Evolutionary conservation across 2,113 vertebrate genomes (phyloP).

Genomic region (Zonotrichia leucophrys): DNA sequence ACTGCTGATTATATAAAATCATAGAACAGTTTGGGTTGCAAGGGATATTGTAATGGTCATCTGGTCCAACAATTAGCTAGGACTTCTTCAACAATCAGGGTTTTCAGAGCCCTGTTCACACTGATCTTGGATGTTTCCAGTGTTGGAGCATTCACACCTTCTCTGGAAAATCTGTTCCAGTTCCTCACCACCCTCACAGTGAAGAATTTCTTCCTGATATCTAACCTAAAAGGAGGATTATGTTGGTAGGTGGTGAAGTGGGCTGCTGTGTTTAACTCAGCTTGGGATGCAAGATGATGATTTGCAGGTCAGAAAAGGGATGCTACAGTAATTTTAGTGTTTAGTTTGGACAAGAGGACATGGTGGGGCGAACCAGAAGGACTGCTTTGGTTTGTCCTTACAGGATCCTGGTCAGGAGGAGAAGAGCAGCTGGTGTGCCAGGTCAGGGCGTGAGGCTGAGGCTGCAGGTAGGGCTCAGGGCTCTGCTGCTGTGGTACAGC

Average conservation of each 20-base stretch:
- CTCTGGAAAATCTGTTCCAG: neutral
- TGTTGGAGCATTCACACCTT: neutral
- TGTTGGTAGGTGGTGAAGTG: neutral
- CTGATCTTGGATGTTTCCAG: neutral
- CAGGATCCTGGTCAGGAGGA: neutral
- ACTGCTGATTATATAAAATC: neutral
- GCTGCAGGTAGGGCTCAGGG: neutral
- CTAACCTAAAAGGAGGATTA: neutral
- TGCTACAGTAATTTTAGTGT: neutral
- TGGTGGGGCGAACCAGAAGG: neutral
- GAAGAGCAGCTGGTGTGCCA: neutral
- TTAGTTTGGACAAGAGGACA: neutral
- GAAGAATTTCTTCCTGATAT: neutral
- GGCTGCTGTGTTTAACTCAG: neutral
- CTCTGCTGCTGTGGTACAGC: neutral
- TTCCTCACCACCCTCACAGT: neutral
- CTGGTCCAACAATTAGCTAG: neutral
- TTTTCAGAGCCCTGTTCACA: neutral
- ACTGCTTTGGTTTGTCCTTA: neutral
- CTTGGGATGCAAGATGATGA: neutral
- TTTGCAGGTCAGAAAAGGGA: neutral
- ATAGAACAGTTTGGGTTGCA: neutral
- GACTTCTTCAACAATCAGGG: neutral
- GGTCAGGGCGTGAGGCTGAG: neutral
- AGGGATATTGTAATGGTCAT: neutral